Evolutionary conservation across 2,113 vertebrate genomes (phyloP).

Genomic region (Phocoena phocoena): DNA sequence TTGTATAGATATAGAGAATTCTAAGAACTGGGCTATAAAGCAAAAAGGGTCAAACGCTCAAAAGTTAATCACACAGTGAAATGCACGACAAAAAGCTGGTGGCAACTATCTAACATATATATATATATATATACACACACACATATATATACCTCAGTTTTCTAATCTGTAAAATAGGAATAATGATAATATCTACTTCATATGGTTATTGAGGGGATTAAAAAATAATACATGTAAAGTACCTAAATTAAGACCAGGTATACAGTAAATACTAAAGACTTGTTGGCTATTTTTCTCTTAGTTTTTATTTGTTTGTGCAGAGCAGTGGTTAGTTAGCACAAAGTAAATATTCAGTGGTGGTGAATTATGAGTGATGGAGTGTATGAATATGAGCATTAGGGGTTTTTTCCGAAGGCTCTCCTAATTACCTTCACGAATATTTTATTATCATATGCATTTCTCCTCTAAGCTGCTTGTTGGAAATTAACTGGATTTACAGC

Average conservation of each 20-base stretch:
- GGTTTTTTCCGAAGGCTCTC: too few species aligned
- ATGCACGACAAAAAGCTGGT: neutral
- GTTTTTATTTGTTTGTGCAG: neutral
- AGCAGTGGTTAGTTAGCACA: neutral
- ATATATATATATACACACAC: too few species aligned
- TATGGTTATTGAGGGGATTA: neutral
- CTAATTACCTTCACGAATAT: neutral
- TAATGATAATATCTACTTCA: neutral
- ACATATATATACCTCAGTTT: neutral
- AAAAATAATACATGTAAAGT: neutral
- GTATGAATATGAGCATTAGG: rapidly evolving
- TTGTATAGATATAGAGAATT: neutral
- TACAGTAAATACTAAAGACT: neutral
- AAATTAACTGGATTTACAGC: neutral
- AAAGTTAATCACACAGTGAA: neutral
- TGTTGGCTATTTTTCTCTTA: neutral
- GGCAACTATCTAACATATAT: neutral
- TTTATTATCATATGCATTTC: neutral
- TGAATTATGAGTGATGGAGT: neutral
- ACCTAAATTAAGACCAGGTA: neutral
- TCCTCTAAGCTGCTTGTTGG: neutral
- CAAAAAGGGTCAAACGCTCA: neutral
- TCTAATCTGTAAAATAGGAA: neutral
- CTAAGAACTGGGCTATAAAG: neutral
- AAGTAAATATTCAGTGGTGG: neutral